phyloP scores from a whole-genome alignment of 2,888 invertebrate species.

The Imbricaverruca yamaguchii region DNA sequence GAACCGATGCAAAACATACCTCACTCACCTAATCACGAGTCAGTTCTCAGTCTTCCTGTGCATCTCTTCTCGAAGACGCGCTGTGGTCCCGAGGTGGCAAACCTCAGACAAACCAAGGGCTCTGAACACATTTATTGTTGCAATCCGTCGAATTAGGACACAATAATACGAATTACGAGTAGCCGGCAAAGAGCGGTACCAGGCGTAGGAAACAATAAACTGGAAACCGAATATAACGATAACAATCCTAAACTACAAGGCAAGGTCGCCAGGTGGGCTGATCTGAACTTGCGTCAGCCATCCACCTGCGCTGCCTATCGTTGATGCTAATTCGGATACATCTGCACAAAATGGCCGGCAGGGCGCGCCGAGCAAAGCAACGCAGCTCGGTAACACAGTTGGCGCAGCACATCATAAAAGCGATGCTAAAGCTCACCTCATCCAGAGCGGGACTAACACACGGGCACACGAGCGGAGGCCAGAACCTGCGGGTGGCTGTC shows the following conservation, averaged over 20 bases:
- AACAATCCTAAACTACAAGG: neutral
- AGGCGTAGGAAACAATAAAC: neutral
- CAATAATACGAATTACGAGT: neutral
- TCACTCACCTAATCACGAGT: too few species aligned
- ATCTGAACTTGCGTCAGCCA: neutral
- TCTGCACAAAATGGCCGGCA: neutral
- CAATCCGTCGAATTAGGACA: neutral
- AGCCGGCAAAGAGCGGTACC: neutral
- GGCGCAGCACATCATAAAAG: neutral
- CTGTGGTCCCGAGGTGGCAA: too few species aligned
- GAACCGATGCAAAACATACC: too few species aligned
- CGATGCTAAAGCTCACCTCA: neutral
- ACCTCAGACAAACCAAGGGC: neutral
- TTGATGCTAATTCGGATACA: neutral
- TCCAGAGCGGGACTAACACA: neutral
- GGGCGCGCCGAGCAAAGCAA: too few species aligned
- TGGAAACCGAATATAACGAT: neutral
- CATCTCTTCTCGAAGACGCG: too few species aligned
- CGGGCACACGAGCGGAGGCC: neutral
- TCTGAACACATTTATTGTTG: conserved; percentile 7
- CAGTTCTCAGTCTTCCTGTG: too few species aligned
- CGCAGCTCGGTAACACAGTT: neutral
- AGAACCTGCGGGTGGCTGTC: too few species aligned
- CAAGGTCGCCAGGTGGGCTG: neutral
- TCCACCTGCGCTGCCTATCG: neutral